phyloP scores from a whole-genome alignment of 2,797 vertebrate genomes.

The Leucoraja ocellata region DNA sequence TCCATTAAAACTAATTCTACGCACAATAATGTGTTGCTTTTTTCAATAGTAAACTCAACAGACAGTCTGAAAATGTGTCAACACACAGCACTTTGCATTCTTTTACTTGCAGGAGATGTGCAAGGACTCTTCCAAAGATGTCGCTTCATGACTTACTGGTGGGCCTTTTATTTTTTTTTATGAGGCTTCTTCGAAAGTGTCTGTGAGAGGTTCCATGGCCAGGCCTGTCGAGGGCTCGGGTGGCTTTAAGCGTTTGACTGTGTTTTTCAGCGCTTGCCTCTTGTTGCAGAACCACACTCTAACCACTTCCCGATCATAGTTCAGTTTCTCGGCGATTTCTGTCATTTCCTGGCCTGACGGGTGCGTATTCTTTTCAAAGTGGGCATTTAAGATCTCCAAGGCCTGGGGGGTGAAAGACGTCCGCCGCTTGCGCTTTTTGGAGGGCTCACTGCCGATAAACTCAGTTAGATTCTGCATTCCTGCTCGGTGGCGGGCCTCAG shows the following conservation, averaged over 20 bases:
- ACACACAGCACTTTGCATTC: constrained; percentile 60
- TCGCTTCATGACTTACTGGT: constrained; percentile 39
- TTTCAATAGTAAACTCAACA: constrained; percentile 57
- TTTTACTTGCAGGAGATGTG: constrained; percentile 61
- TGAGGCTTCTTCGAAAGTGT: constrained; percentile 87
- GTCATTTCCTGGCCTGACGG: constrained; percentile 99
- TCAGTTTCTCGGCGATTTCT: constrained; percentile 98
- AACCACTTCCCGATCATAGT: constrained; percentile 98
- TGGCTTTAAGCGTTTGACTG: constrained; percentile 97
- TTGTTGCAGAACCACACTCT: constrained; percentile 99
- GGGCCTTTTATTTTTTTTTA: constrained; percentile 50
- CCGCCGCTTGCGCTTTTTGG: constrained; percentile 99
- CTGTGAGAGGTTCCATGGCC: constrained; percentile 83
- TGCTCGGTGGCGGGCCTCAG: constrained; percentile 99
- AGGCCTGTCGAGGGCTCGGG: constrained; percentile 72
- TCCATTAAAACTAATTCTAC: constrained; percentile 57
- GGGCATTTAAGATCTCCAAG: constrained; percentile 97
- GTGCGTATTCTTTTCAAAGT: constrained; percentile 99
- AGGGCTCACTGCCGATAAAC: constrained; percentile 98
- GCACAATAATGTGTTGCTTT: constrained; percentile 62
- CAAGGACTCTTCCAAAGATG: constrained; percentile 55
- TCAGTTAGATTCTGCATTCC: constrained; percentile 99
- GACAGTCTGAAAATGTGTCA: constrained; percentile 60
- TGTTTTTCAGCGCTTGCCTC: constrained; percentile 98
- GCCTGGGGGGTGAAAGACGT: constrained; percentile 99